Percentiles rank a stretch among this genome's conserved stretches.
Conservation (phyloP, 2,888 invertebrate genomes). For the Diadromus collaris region DNA sequence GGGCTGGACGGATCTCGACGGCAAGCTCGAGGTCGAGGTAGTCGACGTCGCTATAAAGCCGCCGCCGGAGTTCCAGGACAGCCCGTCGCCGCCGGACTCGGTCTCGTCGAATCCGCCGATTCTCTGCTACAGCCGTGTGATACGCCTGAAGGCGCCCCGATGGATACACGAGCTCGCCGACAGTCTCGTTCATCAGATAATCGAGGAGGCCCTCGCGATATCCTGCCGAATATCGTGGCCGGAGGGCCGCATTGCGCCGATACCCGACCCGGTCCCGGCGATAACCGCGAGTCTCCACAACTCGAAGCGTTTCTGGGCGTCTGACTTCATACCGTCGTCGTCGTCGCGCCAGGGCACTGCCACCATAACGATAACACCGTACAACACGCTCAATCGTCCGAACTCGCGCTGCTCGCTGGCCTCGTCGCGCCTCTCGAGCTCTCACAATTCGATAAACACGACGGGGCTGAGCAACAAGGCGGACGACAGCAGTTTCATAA, state of each 20-base stretch:
- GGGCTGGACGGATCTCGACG: slow-evolving; percentile 80
- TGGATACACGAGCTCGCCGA: slow-evolving; percentile 80
- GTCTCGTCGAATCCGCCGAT: slow-evolving; percentile 76
- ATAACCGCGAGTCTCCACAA: slow-evolving; percentile 60
- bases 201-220: slow-evolving; percentile 81
- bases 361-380: slow-evolving; percentile 77
- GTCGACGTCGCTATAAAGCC: slow-evolving; percentile 87
- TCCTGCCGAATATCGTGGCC: slow-evolving; percentile 79
- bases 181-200: slow-evolving; percentile 79
- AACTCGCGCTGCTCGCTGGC: slow-evolving; percentile 89
- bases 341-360: slow-evolving; percentile 74
- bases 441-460: slow-evolving; percentile 87
- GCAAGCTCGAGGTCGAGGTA: slow-evolving; percentile 81
- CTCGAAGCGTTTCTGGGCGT: slow-evolving; percentile 80
- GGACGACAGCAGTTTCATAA: slow-evolving; percentile 93
- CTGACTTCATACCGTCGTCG: slow-evolving; percentile 84
- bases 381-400: slow-evolving; percentile 82
- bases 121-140: slow-evolving; percentile 66
- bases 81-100: slow-evolving; percentile 80
- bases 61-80: slow-evolving; percentile 92
- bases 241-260: slow-evolving; percentile 75
- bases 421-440: slow-evolving; percentile 90
- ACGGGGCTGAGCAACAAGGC: slow-evolving; percentile 86
- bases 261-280: slow-evolving; percentile 68
- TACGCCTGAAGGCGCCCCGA: slow-evolving; percentile 65